Evolutionary conservation across 2,888 invertebrate species (phyloP).

Genomic region (Helleia helle): DNA sequence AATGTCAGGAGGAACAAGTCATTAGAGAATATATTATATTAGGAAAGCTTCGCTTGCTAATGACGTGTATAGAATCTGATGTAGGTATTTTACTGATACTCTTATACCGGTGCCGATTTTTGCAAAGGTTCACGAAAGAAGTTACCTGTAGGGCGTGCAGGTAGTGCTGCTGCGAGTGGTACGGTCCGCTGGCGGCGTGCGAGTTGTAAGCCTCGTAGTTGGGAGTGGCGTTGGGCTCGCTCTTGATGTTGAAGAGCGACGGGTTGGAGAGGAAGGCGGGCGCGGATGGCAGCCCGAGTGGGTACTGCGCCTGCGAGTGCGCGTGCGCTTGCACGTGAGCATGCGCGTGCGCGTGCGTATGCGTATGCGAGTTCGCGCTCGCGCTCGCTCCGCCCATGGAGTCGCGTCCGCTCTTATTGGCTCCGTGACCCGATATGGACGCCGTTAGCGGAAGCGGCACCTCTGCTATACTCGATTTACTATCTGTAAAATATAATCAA

Average conservation of each 20-base stretch:
- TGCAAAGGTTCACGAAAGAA: too few relatives aligned
- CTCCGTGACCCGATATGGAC: slow-evolving; percentile 32
- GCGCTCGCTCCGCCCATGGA: slow-evolving; percentile 24
- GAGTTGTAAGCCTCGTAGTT: slow-evolving; percentile 43
- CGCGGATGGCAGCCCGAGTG: slow-evolving; percentile 48
- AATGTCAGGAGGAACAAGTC: too few relatives aligned
- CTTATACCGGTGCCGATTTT: too few relatives aligned
- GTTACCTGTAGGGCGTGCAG: slow-evolving; percentile 70
- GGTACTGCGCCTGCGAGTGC: slow-evolving; percentile 63
- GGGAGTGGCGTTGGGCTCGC: slow-evolving; percentile 47
- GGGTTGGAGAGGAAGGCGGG: slow-evolving; percentile 45
- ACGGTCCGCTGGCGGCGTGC: slow-evolving; percentile 37
- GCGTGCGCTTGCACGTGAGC: slow-evolving; percentile 23
- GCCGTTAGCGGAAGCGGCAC: slow-evolving; percentile 53
- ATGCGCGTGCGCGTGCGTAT: slow-evolving; percentile 50
- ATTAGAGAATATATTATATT: too few relatives aligned
- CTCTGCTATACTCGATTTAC: slow-evolving; percentile 60
- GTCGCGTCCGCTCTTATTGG: slow-evolving; percentile 42
- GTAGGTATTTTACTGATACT: too few relatives aligned
- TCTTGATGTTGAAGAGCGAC: slow-evolving; percentile 62
- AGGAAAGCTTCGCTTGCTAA: too few relatives aligned
- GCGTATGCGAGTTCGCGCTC: slow-evolving; percentile 62
- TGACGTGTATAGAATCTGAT: too few relatives aligned
- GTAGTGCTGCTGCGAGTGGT: slow-evolving; percentile 70
- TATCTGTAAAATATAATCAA: too few relatives aligned